These are phyloP conservation scores for Zenarchopterus dispar DNA, from an alignment of 2,797 vertebrate species.

Conservation along the genomic window DNA sequence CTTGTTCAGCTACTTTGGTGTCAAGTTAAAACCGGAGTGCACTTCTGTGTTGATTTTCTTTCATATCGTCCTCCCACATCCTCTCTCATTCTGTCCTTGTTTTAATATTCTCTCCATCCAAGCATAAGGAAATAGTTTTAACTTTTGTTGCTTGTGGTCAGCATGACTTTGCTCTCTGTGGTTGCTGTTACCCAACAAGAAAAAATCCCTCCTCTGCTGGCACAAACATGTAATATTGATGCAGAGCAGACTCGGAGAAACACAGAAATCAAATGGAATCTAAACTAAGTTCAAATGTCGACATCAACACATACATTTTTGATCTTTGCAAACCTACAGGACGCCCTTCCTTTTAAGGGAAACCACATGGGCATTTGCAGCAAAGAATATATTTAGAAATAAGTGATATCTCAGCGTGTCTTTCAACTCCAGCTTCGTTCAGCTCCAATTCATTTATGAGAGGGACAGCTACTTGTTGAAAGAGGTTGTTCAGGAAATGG, in stretches of 20 bases:
- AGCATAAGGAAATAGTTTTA: conserved; percentile 65
- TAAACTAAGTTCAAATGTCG: conserved; percentile 76
- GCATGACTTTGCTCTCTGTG: conserved; percentile 64
- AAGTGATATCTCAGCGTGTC: conserved; percentile 72
- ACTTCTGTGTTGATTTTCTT: conserved; percentile 15
- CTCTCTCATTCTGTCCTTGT: conserved; percentile 3
- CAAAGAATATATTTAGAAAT: conserved; percentile 74
- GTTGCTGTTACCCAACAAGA: conserved; percentile 50
- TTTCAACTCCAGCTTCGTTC: conserved; percentile 60
- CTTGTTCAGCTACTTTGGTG: conserved; percentile 41
- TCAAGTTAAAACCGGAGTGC: conserved; percentile 14
- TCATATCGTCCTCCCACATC: conserved; percentile 2
- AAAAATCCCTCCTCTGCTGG: conserved; percentile 29
- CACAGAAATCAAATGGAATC: conserved; percentile 77
- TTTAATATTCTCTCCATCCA: conserved; percentile 35
- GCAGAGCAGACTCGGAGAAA: conserved; percentile 69
- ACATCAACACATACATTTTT: conserved; percentile 79
- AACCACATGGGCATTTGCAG: conserved; percentile 52
- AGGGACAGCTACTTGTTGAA: conserved; percentile 71
- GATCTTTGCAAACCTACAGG: conserved; percentile 67
- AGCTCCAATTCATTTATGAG: conserved; percentile 73
- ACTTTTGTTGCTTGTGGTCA: conserved; percentile 65
- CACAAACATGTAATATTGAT: conserved; percentile 81
- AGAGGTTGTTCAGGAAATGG: conserved; percentile 69
- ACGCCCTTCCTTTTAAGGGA: conserved; percentile 63